Evolutionary conservation across 2,888 invertebrate genomes (phyloP).

Genomic region (Brachylomia viminalis): DNA sequence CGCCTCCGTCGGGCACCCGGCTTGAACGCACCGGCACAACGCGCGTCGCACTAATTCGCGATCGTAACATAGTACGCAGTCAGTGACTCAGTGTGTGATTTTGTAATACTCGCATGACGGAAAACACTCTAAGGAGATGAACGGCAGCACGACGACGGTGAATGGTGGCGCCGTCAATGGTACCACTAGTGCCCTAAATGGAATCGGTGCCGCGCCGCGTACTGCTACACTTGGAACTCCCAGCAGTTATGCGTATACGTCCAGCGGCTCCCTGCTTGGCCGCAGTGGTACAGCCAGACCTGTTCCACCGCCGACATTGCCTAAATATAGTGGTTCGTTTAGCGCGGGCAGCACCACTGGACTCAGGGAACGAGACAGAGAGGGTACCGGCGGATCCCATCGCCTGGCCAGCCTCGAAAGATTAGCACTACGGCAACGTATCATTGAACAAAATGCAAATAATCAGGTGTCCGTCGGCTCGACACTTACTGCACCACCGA

Average conservation of each 20-base stretch:
- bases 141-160: slow-evolving; percentile 90
- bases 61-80: slow-evolving; percentile 83
- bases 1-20: slow-evolving; percentile 89
- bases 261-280: slow-evolving; percentile 91
- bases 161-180: slow-evolving; percentile 88
- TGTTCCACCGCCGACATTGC: slow-evolving; percentile 94
- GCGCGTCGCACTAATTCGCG: slow-evolving; percentile 79
- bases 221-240: slow-evolving; percentile 89
- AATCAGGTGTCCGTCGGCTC: slow-evolving; percentile 84
- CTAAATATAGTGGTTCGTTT: slow-evolving; percentile 95
- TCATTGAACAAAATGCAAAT: slow-evolving; percentile 92
- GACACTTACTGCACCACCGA: slow-evolving; percentile 77
- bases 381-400: slow-evolving; percentile 94
- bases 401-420: slow-evolving; percentile 95
- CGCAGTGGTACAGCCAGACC: slow-evolving; percentile 92
- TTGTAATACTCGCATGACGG: slow-evolving; percentile 87
- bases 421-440: slow-evolving; percentile 95
- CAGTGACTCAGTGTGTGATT: slow-evolving; percentile 87
- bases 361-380: slow-evolving; percentile 91
- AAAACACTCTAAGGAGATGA: slow-evolving; percentile 85
- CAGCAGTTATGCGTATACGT: slow-evolving; percentile 92
- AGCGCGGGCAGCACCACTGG: slow-evolving; percentile 93
- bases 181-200: slow-evolving; percentile 85
- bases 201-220: slow-evolving; percentile 86
- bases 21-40: slow-evolving; percentile 86